These are phyloP conservation scores for Fabriciana adippe DNA, from an alignment of 2,888 invertebrate genomes.

Conservation along the genomic window DNA sequence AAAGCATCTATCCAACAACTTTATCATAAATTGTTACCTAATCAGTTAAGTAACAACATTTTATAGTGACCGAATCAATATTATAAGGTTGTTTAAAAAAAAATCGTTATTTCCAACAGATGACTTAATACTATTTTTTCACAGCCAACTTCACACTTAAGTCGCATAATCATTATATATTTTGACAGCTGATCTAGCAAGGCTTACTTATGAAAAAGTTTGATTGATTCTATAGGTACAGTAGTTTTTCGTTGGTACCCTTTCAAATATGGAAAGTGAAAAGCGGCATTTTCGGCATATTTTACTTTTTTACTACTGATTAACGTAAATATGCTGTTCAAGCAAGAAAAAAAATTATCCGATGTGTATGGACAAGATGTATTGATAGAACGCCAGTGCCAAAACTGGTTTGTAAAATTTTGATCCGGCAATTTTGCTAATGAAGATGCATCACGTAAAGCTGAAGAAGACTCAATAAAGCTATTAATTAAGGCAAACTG, in stretches of 20 bases:
- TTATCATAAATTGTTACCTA: too few relatives aligned
- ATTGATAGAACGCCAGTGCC: too few relatives aligned
- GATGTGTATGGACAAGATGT: too few relatives aligned
- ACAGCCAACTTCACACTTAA: background rate
- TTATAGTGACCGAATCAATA: background rate
- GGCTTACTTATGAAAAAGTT: conserved; percentile 36
- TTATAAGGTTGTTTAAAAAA: background rate
- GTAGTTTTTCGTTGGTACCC: conserved; percentile 42
- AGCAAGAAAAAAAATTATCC: conserved; percentile 15
- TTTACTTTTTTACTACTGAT: conserved; percentile 12
- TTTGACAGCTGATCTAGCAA: conserved; percentile 32
- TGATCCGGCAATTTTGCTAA: too few relatives aligned
- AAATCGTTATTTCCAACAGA: background rate
- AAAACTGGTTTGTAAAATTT: too few relatives aligned
- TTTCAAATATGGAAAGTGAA: conserved; percentile 39
- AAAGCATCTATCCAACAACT: too few relatives aligned
- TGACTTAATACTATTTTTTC: background rate
- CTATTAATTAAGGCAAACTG: too few relatives aligned
- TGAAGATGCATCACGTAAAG: too few relatives aligned
- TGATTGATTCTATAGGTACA: conserved; percentile 39
- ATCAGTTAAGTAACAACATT: too few relatives aligned
- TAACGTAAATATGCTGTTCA: conserved; percentile 12
- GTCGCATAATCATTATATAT: background rate
- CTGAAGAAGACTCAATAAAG: too few relatives aligned
- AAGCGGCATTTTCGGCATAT: conserved; percentile 34